Percentiles rank a stretch among this genome's conserved stretches.
These are phyloP conservation scores for Apodemia mormo DNA, from an alignment of 2,888 invertebrate genomes.

Conservation along the genomic window DNA sequence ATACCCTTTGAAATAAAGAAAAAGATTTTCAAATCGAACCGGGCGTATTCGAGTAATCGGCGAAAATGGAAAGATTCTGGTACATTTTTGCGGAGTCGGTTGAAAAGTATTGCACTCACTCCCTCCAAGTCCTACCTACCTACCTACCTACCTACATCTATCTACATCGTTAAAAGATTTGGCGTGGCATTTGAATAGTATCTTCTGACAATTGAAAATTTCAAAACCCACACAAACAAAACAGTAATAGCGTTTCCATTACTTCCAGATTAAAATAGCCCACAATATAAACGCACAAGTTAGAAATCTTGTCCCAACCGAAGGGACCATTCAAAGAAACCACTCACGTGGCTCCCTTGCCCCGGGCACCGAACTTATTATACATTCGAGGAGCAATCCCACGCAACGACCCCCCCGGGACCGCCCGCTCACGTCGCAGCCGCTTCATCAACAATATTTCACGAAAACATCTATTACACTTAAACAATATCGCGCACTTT, in stretches of 20 bases:
- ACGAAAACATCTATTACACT: neutral
- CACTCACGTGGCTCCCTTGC: neutral
- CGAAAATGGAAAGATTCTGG: no score
- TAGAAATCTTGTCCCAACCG: neutral
- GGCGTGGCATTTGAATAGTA: no score
- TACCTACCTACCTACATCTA: no score
- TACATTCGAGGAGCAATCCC: neutral
- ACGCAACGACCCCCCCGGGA: conserved; percentile 1
- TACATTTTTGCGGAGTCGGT: no score
- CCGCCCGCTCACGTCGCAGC: neutral
- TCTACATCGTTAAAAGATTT: no score
- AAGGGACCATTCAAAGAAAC: neutral
- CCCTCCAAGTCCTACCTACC: no score
- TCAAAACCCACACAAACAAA: neutral
- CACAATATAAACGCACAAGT: neutral
- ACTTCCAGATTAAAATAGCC: neutral
- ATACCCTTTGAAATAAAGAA: no score
- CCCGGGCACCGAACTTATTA: conserved; percentile 4
- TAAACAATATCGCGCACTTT: no score
- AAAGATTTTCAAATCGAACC: no score
- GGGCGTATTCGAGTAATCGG: no score
- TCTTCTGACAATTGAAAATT: no score
- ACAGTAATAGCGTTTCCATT: neutral
- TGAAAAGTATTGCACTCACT: no score
- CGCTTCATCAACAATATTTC: conserved; percentile 16